Conservation (phyloP, 2,113 vertebrate species). For the Chaenocephalus aceratus region DNA sequence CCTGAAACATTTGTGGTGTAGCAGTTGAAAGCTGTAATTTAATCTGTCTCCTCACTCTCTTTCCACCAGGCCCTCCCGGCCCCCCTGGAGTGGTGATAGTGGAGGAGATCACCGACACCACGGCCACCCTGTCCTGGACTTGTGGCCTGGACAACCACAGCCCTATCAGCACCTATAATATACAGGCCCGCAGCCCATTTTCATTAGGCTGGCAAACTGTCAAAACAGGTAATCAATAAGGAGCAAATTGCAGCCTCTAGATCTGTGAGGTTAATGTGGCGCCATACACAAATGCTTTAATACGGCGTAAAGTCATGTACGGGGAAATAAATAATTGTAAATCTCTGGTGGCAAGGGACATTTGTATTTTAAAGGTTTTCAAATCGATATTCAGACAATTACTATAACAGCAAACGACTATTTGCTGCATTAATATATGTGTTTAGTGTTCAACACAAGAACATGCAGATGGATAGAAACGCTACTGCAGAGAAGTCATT, state of each 20-base stretch:
- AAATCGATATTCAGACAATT: too few relatives aligned
- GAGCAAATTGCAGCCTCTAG: slow-evolving; percentile 51
- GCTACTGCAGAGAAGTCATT: too few relatives aligned
- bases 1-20: slow-evolving; percentile 1
- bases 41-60: slow-evolving; percentile 13
- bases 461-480: too few relatives aligned
- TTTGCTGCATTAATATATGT: too few relatives aligned
- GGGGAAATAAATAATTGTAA: slow-evolving; percentile 1
- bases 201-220: slow-evolving; percentile 98
- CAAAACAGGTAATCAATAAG: slow-evolving; percentile 89
- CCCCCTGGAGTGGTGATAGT: slow-evolving; percentile 97
- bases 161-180: slow-evolving; percentile 92
- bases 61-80: slow-evolving; percentile 90
- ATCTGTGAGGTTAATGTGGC: slow-evolving; percentile 41
- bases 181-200: slow-evolving; percentile 96
- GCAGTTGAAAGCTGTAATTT: slow-evolving; percentile 38
- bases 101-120: slow-evolving; percentile 94
- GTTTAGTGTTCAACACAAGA: too few relatives aligned
- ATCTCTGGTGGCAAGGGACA: neutral
- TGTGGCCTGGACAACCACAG: slow-evolving; percentile 96
- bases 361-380: neutral
- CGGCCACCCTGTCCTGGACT: slow-evolving; percentile 95
- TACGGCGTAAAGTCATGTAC: slow-evolving; percentile 33
- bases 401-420: too few relatives aligned
- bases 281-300: slow-evolving; percentile 30